Base-by-base conservation (phyloP, 2,113 vertebrate species). In the Triplophysa tibetana region DNA sequence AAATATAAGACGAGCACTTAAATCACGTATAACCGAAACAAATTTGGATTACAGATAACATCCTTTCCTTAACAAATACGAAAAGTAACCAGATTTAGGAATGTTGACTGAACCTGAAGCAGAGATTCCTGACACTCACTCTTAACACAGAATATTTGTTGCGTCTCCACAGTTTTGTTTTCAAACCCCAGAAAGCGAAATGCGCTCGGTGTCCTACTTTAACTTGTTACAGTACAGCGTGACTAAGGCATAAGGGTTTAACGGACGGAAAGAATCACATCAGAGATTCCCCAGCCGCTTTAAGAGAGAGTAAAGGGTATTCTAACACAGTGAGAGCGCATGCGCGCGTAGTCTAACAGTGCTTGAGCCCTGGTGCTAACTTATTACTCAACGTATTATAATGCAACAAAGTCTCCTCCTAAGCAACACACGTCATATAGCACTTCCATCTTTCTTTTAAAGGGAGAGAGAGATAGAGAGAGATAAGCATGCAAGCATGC, bases 341-440 rank as follows among this genome's bases (percentile, higher is more conserved):
- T 23, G 24, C 9, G 21, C 62, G 26, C 33, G 5, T 23, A 14
- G 33, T 70, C 56, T 70, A 76, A 77, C 75, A 83, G 73, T 81
- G 80, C 76, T 75, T 63, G 60, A 81, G 81, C 78, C 84, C 56
- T 41, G 52, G 69, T 68, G 50, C 50, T 70, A 56, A 68, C 21
- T 29, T 41, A 58, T 4, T 8, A 70, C 67, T 45, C 13, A 65
- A 23, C 12, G 45, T 10, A 78, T 69, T 58, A 26, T 10, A 50
- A 54, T 48, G 54, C 54, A 58, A 58, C 54, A 19, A 58, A 58
- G 54, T 58, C 19, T n/a, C 54, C 43, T 12, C 58, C 48, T 21
- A 61, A 62, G 60, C 79, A 70, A 56, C 61, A 84, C 77, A 82
- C 77, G 33, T 80, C 68, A 70, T 82, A 61, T 24, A n/a, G 73